phyloP scores from a whole-genome alignment of 2,888 invertebrate species.

The Metopia argyrocephala region DNA sequence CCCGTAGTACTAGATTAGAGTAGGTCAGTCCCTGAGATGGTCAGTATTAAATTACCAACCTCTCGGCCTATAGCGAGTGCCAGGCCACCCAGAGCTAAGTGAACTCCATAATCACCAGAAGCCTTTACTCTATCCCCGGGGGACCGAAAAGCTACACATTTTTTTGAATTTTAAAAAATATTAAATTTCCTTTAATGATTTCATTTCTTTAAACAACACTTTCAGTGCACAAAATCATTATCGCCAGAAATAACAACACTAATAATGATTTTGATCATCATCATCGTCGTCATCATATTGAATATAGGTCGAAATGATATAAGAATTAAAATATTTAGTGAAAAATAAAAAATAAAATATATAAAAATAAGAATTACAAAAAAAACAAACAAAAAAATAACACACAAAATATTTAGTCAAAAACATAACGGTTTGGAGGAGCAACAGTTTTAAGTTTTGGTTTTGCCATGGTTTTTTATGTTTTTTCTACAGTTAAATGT shows the following conservation, averaged over 20 bases:
- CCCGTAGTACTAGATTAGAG: no score
- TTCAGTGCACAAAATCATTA: conserved; percentile 23
- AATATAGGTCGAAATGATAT: conserved; percentile 65
- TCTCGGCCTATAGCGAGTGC: no score
- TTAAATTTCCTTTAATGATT: not conserved
- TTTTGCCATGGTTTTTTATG: conserved; percentile 4
- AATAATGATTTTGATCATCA: conserved; percentile 36
- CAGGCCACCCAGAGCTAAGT: no score
- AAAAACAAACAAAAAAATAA: conserved; percentile 25
- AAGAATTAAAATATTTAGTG: conserved; percentile 61
- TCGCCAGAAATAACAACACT: conserved; percentile 15
- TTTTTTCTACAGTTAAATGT: conserved; percentile 22
- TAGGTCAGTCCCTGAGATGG: no score
- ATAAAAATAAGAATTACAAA: conserved; percentile 34
- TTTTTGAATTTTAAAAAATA: no score
- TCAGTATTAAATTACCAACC: no score
- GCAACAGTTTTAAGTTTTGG: conserved; percentile 5
- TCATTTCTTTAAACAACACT: conserved; percentile 15
- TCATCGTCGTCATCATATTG: conserved; percentile 46
- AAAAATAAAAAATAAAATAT: conserved; percentile 42
- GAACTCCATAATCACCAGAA: no score
- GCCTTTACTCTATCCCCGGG: no score
- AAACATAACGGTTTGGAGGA: conserved; percentile 59
- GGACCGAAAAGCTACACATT: no score
- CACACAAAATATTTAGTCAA: conserved; percentile 49